Evolutionary conservation across 2,888 invertebrate genomes (phyloP).

Genomic region (Kryphioiulus occultus): DNA sequence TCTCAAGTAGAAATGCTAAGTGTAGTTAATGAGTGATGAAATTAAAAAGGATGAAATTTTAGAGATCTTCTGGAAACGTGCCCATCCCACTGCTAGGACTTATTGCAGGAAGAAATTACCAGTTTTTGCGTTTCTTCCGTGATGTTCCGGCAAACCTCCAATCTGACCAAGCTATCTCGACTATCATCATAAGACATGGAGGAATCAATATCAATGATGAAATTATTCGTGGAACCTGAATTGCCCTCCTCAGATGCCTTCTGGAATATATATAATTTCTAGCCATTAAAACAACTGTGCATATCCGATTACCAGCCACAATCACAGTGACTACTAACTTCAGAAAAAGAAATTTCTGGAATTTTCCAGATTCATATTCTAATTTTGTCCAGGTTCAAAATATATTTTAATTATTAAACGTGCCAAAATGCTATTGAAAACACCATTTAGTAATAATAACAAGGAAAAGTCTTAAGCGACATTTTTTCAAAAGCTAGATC

Average conservation of each 20-base stretch:
- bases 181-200: constrained; percentile 54
- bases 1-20: constrained; percentile 43
- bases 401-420: no score
- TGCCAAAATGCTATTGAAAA: no score
- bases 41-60: constrained; percentile 45
- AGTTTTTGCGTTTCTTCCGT: constrained; percentile 50
- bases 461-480: no score
- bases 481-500: no score
- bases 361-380: no score
- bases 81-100: constrained; percentile 46
- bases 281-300: background rate
- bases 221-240: constrained; percentile 40
- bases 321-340: no score
- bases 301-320: no score
- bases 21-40: background rate
- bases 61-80: constrained; percentile 13
- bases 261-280: background rate
- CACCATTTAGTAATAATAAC: no score
- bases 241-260: constrained; percentile 42
- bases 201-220: constrained; percentile 52
- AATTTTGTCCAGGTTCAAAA: no score
- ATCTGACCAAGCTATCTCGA: constrained; percentile 50
- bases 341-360: no score
- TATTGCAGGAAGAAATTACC: constrained; percentile 52
- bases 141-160: constrained; percentile 47